Base-by-base conservation (phyloP, 2,888 invertebrate species). In the Caenorhabditis uteleia region DNA sequence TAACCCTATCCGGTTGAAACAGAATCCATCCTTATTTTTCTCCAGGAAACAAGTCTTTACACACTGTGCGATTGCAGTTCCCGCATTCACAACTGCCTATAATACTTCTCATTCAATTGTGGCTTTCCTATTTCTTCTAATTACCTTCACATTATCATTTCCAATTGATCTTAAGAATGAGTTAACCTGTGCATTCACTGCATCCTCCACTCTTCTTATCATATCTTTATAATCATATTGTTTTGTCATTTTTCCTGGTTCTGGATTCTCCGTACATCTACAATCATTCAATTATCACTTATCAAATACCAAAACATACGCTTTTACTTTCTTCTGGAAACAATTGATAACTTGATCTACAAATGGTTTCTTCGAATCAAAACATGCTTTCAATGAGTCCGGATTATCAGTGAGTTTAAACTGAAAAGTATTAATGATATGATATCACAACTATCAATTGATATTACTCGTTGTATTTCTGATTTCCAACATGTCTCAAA, bases 31-130 rank as follows among this genome's bases (percentile, higher is more conserved):
- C n/a, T 68, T 50, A 44, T 80, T 78, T 45, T 78, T 78, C 40
- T 77, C 58, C 18, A 77, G 53, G 57, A 79, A 77, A 48, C 79
- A 79, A 18, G 75, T 59, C 56, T 79, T 79, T 12, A 78, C 77
- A 43, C 79, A 79, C 34, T 62, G 68, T 10, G 76, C 79, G 16
- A 78, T 61, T 20, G 78, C 70, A 8, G 77, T 59, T 14, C 71
- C 79, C 6, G 73, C 68, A 46, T 76, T 64, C 7, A 75, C 62
- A 6, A 78, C 53, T 4, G 60, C 55, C 61, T 75, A 51, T 40
- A 69, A 48, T 7, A 12, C 14, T 16, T 14, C n/a, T n/a, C n/a
- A n/a, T n/a, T n/a, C n/a, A 39, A 21, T 14, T 46, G 16, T 20
- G 25, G 44, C 20, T 18, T 33, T 14, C 14, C 16, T 8, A 21